Conservation (phyloP, 2,797 vertebrate genomes). For the Gadopsis bispinosus region DNA sequence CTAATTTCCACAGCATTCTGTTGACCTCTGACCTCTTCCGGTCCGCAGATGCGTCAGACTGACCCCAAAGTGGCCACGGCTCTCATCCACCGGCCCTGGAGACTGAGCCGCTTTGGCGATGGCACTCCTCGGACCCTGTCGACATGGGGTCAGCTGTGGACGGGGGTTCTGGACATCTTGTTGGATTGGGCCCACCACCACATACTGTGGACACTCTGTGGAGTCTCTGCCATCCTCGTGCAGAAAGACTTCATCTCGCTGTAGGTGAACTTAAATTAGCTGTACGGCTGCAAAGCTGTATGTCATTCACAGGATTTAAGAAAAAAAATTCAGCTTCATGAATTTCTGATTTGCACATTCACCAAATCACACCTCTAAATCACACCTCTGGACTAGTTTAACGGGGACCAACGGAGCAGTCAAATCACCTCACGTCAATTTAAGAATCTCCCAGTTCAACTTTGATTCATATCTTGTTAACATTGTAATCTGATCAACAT, state of each 20-base stretch:
- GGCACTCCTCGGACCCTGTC: slow-evolving; percentile 84
- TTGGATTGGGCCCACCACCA: slow-evolving; percentile 94
- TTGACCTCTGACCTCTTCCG: slow-evolving; percentile 10
- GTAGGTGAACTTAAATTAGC: slow-evolving; percentile 80
- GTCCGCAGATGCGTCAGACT: slow-evolving; percentile 90
- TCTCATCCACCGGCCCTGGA: slow-evolving; percentile 92
- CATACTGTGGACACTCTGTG: slow-evolving; percentile 92
- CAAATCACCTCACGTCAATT: too few relatives aligned
- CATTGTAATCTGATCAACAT: too few relatives aligned
- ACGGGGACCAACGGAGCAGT: too few relatives aligned
- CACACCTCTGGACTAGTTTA: too few relatives aligned
- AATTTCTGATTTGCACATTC: too few relatives aligned
- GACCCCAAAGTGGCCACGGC: slow-evolving; percentile 90
- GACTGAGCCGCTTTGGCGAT: slow-evolving; percentile 87
- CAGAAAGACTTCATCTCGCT: slow-evolving; percentile 92
- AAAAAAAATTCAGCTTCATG: too few relatives aligned
- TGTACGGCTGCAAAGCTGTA: background rate
- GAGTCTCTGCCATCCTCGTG: slow-evolving; percentile 91
- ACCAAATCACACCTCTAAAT: too few relatives aligned
- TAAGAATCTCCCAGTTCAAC: too few relatives aligned
- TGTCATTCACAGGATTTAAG: background rate
- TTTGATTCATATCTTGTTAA: too few relatives aligned
- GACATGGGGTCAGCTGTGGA: slow-evolving; percentile 85
- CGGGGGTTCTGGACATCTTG: slow-evolving; percentile 86
- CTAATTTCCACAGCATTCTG: slow-evolving; percentile 66